These are phyloP conservation scores for Scomber japonicus DNA, from an alignment of 2,113 vertebrate genomes.

Conservation along the genomic window DNA sequence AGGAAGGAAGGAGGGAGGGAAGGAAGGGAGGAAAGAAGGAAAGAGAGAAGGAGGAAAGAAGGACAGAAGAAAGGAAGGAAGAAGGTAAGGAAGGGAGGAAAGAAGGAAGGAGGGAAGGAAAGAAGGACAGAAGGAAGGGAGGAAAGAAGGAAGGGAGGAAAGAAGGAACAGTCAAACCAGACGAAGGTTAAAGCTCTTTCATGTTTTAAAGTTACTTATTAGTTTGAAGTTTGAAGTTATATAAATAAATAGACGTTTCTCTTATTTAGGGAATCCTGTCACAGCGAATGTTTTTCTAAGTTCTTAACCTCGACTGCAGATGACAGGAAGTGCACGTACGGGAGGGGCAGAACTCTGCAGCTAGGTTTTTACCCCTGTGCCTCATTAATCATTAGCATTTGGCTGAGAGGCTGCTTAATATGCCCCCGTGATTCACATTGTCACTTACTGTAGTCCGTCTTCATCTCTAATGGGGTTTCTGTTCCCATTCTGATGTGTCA, in stretches of 20 bases:
- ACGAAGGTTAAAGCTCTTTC: too few species aligned
- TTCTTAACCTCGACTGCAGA: conserved; percentile 24
- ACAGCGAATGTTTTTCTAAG: background rate
- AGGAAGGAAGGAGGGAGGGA: too few species aligned
- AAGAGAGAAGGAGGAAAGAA: too few species aligned
- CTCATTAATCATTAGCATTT: conserved; percentile 63
- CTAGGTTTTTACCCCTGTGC: conserved; percentile 37
- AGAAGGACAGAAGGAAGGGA: too few species aligned
- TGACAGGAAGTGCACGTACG: conserved; percentile 28
- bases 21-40: too few species aligned
- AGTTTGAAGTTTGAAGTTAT: background rate
- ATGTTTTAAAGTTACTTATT: too few species aligned
- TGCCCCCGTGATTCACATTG: conserved; percentile 42
- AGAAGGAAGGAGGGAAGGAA: too few species aligned
- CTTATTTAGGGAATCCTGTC: conserved; percentile 15
- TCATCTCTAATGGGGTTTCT: conserved; percentile 30
- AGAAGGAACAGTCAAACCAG: too few species aligned
- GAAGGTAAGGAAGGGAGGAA: too few species aligned
- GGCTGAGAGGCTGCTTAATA: conserved; percentile 54
- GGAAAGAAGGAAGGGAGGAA: too few species aligned
- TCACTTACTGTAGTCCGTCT: conserved; percentile 51
- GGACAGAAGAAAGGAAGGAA: too few species aligned
- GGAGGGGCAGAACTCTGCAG: conserved; percentile 7
- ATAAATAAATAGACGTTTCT: background rate
- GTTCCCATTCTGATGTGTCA: background rate